Conservation (phyloP, 2,113 vertebrate species). For the Cebidichthys violaceus region DNA sequence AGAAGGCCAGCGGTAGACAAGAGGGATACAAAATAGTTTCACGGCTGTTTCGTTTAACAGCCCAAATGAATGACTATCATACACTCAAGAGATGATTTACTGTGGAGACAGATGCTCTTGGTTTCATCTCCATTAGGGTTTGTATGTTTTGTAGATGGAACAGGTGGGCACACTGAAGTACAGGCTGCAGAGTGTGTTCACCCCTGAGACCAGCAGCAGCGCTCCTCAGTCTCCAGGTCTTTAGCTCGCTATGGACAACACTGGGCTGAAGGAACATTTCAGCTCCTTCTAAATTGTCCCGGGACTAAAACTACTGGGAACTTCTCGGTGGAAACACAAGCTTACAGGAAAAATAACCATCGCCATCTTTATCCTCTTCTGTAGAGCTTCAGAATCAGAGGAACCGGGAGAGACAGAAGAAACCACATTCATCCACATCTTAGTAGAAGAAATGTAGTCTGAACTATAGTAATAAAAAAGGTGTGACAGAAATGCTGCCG, state of each 20-base stretch:
- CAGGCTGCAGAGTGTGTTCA: background rate
- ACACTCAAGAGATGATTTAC: too few species aligned
- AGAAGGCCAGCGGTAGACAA: background rate
- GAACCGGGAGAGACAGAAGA: background rate
- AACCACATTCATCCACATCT: constrained; percentile 5
- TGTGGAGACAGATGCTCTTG: too few species aligned
- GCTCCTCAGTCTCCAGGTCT: too few species aligned
- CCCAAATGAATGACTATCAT: too few species aligned
- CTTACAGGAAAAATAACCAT: background rate
- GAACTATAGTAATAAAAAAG: constrained; percentile 5
- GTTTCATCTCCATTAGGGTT: background rate
- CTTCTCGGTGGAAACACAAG: too few species aligned
- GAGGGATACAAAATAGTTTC: background rate
- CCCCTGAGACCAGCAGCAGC: background rate
- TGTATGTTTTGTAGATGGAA: background rate
- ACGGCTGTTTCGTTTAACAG: background rate
- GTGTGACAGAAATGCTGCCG: constrained; percentile 6
- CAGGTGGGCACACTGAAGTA: background rate
- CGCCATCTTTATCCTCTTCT: background rate
- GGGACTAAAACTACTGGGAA: background rate
- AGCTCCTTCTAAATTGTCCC: background rate
- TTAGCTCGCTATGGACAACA: background rate
- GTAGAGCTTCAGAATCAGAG: background rate
- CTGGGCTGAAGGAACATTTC: background rate
- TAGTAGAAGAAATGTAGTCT: constrained; percentile 21